Evolutionary conservation across 2,113 vertebrate species (phyloP).

Genomic region (Orycteropus afer): DNA sequence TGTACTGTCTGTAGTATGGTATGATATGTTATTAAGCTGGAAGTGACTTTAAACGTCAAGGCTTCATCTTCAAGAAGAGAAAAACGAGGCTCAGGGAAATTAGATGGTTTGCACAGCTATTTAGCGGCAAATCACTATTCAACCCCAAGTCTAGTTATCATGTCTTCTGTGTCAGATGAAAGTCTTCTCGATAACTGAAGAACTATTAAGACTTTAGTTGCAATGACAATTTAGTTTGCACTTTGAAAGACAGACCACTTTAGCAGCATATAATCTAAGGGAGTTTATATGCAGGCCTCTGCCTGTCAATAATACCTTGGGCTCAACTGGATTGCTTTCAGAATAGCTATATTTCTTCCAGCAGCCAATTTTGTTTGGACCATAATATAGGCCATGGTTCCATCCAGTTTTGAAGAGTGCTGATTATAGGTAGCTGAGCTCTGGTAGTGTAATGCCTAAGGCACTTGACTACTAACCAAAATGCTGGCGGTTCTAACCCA

Average conservation of each 20-base stretch:
- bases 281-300: not conserved
- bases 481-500: too few species aligned
- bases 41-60: not conserved
- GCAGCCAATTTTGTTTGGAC: not conserved
- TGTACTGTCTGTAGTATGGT: not conserved
- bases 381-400: not conserved
- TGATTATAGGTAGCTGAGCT: conserved; percentile 17
- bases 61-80: conserved; percentile 19
- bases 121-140: not conserved
- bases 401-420: not conserved
- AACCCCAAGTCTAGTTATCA: not conserved
- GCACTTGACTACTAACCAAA: too few species aligned
- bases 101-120: not conserved
- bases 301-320: not conserved
- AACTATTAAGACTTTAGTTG: not conserved
- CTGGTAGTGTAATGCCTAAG: too few species aligned
- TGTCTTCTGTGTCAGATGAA: not conserved
- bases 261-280: not conserved
- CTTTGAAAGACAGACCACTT: not conserved
- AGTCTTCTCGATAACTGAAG: not conserved
- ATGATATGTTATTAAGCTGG: not conserved
- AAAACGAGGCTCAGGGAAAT: not conserved
- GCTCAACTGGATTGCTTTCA: not conserved
- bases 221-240: not conserved
- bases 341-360: not conserved